Base-by-base conservation (phyloP, 2,888 invertebrate species). In the Abscondita cerata region DNA sequence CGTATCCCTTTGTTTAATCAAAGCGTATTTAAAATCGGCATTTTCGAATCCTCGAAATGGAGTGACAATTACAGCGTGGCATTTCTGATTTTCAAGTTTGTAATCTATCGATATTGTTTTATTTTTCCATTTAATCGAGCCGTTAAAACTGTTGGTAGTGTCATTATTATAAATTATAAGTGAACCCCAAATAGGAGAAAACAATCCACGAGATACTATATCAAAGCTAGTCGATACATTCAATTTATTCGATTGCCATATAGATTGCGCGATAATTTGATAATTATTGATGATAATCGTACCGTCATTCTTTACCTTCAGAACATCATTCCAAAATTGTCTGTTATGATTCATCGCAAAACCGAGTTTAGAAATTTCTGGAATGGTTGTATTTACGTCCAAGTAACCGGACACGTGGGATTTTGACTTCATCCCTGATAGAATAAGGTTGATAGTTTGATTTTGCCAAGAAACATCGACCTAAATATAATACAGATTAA, bases 351-450 rank as follows among this genome's bases (percentile, higher is more conserved):
- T 67, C 18, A 66, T 48, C 20, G 60, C 64, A 31, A 66, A 51
- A n/a, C 62, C 67, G 9, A 70, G 36, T 56, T 62, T 68, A 1
- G 51, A 61, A 13, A 70, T 67, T 61, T 71, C 70, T 34, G 67
- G 53, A 38, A 72, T 52, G 2, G 72, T 72, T 13, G 72, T 70
- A 47, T 69, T 70, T 13, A 72, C n/a, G 57, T 68, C 67, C 2
- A 72, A 47, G 34, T 64, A 64, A 8, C 64, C 70, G 3, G 57
- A 61, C 11, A 70, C 8, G 52, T 62, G 63, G 8, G 51, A 50
- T 11, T 36, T 6, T 9, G 67, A 65, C 63, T 59, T 68, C 15
- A 64, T 63, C 12, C 70, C 72, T 12, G 67, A 64, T 33, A 69
- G 53, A 6, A 65, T 11, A 3, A 70, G 53, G 41, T 68, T 64